Conservation (phyloP, 2,113 vertebrate genomes). For the Hypomesus transpacificus region DNA sequence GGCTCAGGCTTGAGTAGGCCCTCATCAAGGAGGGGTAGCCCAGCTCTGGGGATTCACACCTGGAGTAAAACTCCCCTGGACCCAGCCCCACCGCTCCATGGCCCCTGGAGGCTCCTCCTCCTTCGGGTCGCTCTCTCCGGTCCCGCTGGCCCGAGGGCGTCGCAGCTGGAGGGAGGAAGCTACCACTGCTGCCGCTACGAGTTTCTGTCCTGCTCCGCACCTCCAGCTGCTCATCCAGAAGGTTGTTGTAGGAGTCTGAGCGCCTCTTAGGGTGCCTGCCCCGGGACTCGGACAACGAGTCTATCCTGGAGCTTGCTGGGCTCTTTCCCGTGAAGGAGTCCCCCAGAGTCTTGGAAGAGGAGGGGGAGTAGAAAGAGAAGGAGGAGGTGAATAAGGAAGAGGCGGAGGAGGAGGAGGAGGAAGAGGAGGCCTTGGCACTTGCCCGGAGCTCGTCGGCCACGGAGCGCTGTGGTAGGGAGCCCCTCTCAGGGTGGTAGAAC, state of each 20-base stretch:
- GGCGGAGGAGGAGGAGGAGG: constrained; percentile 54
- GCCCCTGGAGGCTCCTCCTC: constrained; percentile 20
- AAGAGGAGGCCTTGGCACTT: constrained; percentile 83
- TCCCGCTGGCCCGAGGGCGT: constrained; percentile 73
- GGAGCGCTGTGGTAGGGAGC: constrained; percentile 88
- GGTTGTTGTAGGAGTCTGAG: constrained; percentile 78
- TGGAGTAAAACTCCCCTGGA: constrained; percentile 78
- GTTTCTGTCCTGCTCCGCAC: constrained; percentile 83
- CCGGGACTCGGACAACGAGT: constrained; percentile 64
- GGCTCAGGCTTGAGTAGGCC: constrained; percentile 79
- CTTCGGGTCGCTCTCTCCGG: constrained; percentile 54
- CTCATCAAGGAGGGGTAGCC: constrained; percentile 86
- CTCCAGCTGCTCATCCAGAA: constrained; percentile 82
- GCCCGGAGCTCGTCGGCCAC: constrained; percentile 97
- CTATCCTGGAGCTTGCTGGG: constrained; percentile 65
- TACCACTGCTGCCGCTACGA: constrained; percentile 55
- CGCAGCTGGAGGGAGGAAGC: constrained; percentile 73
- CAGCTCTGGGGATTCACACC: constrained; percentile 84
- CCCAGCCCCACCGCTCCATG: constrained; percentile 71
- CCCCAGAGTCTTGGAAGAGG: constrained; percentile 78
- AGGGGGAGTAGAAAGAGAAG: constrained; percentile 65
- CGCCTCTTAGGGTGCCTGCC: constrained; percentile 82
- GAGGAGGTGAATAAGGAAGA: constrained; percentile 62
- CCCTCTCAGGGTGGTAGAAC: constrained; percentile 94
- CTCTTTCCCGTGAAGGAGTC: constrained; percentile 82